A percentile compares a stretch with the other conserved stretches of the same genome.
Conservation (phyloP, 2,113 vertebrate species). For the Sinocyclocheilus rhinocerous region DNA sequence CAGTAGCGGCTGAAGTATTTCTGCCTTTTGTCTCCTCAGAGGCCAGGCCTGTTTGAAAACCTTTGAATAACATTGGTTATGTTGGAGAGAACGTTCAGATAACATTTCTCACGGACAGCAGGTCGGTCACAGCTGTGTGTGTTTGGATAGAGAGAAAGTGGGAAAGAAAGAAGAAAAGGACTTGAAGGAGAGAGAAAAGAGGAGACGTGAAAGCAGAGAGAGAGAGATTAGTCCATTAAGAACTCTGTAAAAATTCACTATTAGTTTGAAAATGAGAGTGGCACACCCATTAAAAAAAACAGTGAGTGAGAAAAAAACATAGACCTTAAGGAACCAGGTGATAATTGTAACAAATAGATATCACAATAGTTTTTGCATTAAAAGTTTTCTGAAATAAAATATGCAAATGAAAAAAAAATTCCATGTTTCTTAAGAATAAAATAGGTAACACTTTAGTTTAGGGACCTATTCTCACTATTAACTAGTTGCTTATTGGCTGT, state of each 20-base stretch:
- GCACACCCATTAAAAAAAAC: neutral
- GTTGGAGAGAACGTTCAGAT: constrained; percentile 48
- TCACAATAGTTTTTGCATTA: no score
- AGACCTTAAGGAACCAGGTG: no score
- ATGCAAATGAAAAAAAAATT: no score
- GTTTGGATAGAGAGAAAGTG: constrained; percentile 52
- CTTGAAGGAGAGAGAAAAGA: constrained; percentile 46
- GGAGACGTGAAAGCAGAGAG: neutral
- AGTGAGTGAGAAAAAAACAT: neutral
- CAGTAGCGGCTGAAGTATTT: constrained; percentile 58
- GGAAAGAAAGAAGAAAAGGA: constrained; percentile 47
- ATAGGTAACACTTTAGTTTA: no score
- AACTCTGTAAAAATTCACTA: constrained; percentile 33
- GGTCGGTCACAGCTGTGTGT: constrained; percentile 40
- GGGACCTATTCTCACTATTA: no score
- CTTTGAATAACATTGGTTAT: constrained; percentile 56
- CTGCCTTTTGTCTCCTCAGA: constrained; percentile 53
- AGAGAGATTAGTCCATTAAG: constrained; percentile 30
- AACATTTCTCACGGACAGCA: constrained; percentile 47
- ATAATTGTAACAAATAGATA: no score
- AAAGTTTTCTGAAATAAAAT: no score
- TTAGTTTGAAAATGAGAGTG: constrained; percentile 14
- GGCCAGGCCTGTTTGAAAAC: constrained; percentile 48
- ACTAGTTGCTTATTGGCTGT: no score
- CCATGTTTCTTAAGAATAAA: no score